phyloP scores from a whole-genome alignment of 2,797 vertebrate genomes.

The Parambassis ranga region DNA sequence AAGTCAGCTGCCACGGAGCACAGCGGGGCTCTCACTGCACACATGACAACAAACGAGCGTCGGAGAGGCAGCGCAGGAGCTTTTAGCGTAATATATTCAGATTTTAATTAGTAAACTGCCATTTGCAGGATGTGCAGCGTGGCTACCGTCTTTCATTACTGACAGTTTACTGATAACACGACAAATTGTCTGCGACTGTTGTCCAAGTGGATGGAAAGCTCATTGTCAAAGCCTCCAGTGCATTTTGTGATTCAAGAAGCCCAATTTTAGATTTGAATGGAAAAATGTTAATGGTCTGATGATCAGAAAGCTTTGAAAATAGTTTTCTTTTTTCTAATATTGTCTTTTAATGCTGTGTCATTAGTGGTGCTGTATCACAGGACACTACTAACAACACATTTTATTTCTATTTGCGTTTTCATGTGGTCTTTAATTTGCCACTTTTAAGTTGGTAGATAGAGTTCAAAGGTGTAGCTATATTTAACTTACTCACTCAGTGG shows the following conservation, averaged over 20 bases:
- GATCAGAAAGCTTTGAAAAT: too few relatives aligned
- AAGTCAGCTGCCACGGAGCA: conserved; percentile 30
- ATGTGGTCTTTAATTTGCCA: too few relatives aligned
- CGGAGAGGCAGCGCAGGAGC: conserved; percentile 4
- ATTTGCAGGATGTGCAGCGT: conserved; percentile 20
- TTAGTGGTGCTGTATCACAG: too few relatives aligned
- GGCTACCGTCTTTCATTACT: background rate
- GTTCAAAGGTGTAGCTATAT: too few relatives aligned
- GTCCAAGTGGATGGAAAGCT: background rate
- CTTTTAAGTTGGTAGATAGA: too few relatives aligned
- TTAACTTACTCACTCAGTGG: background rate
- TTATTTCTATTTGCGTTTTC: too few relatives aligned
- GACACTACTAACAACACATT: too few relatives aligned
- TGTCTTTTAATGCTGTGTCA: too few relatives aligned
- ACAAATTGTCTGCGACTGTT: background rate
- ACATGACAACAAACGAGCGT: conserved; percentile 21
- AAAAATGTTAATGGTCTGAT: too few relatives aligned
- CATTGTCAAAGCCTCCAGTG: background rate
- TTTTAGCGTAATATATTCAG: conserved; percentile 32
- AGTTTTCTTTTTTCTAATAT: too few relatives aligned
- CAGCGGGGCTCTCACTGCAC: conserved; percentile 20
- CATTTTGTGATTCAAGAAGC: too few relatives aligned
- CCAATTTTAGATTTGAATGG: background rate
- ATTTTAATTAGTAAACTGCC: conserved; percentile 32
- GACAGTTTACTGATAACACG: conserved; percentile 6